Conservation (phyloP, 2,888 invertebrate species). For the Scotopteryx bipunctaria region DNA sequence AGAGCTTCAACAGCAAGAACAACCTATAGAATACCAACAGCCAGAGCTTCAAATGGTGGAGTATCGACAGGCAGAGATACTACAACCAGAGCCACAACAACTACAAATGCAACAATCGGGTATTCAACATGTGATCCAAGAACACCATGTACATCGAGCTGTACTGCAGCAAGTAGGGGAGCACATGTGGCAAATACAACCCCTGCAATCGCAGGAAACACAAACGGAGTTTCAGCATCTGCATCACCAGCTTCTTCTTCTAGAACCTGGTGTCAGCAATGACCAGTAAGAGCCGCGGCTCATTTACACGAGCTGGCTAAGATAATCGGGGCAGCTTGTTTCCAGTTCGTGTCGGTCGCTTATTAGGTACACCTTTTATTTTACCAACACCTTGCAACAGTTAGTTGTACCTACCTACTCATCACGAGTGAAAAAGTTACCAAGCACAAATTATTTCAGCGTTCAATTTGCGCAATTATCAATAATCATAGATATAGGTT, state of each 20-base stretch:
- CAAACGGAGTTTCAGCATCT: slow-evolving; percentile 10
- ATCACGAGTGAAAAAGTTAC: too few species aligned
- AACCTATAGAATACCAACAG: neutral
- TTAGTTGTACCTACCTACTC: too few species aligned
- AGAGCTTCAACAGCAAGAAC: neutral
- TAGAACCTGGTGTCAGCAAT: neutral
- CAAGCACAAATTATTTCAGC: too few species aligned
- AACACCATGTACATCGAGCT: too few species aligned
- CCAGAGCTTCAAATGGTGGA: neutral
- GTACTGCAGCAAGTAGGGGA: neutral
- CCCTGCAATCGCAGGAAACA: neutral
- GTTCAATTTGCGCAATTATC: too few species aligned
- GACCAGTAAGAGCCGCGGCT: neutral
- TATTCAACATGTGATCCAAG: too few species aligned
- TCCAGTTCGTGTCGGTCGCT: too few species aligned
- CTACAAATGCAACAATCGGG: neutral
- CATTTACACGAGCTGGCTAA: neutral
- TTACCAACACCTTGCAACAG: too few species aligned
- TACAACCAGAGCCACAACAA: neutral
- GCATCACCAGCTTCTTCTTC: slow-evolving; percentile 6
- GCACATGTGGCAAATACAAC: too few species aligned
- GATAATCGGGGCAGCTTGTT: too few species aligned
- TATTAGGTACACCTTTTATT: too few species aligned
- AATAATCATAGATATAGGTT: too few species aligned
- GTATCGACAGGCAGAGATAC: neutral